Evolutionary conservation across 1,140 invertebrate species (phyloP).

Genomic region (Lineus longissimus): DNA sequence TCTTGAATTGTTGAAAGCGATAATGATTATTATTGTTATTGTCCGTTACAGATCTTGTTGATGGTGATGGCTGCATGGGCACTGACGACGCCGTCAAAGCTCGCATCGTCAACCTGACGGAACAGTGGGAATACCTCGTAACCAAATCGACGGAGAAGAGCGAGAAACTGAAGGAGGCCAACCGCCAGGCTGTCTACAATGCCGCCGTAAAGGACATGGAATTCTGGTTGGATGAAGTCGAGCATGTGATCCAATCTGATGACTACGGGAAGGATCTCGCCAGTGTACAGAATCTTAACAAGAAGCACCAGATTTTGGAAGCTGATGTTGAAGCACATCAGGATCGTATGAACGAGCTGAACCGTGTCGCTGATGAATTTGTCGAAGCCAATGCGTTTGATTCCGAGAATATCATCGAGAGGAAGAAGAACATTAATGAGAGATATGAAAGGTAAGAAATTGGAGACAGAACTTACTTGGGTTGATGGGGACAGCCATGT

Average conservation of each 20-base stretch:
- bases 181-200: conserved; percentile 97
- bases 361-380: conserved; percentile 52
- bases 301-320: conserved; percentile 97
- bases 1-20: no score
- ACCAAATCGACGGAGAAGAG: conserved; percentile 98
- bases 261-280: conserved; percentile 97
- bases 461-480: background rate
- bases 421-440: conserved; percentile 52
- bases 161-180: conserved; percentile 96
- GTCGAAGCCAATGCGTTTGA: conserved; percentile 52
- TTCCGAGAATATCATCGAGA: conserved; percentile 46
- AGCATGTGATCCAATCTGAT: conserved; percentile 92
- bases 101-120: conserved; percentile 87
- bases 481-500: no score
- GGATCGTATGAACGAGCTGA: conserved; percentile 83
- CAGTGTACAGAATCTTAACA: conserved; percentile 98
- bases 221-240: conserved; percentile 97
- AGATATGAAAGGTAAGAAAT: conserved; percentile 50
- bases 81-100: conserved; percentile 58
- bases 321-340: conserved; percentile 81
- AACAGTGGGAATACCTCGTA: conserved; percentile 98
- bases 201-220: conserved; percentile 99
- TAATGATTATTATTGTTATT: background rate
- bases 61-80: conserved; percentile 55
- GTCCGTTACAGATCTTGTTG: conserved; percentile 42